phyloP scores from a whole-genome alignment of 92 coral and sea anemone species.

The Pocillopora meandrina region DNA sequence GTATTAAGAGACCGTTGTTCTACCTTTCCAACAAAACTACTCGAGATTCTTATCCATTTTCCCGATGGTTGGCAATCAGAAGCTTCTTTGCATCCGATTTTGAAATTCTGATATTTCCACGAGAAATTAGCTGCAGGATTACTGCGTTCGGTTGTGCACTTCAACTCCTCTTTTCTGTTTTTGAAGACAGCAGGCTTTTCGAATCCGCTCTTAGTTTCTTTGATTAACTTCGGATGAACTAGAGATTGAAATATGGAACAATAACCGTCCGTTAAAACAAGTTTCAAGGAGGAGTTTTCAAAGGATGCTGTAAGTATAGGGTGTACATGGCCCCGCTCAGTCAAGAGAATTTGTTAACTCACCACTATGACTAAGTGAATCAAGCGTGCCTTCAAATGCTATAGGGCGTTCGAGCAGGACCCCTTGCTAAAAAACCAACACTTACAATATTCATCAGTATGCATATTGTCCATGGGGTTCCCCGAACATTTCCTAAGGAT shows the following conservation, averaged over 20 bases:
- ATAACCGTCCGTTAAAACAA: too few relatives aligned
- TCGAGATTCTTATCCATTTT: slow-evolving; percentile 37
- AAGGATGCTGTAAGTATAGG: too few relatives aligned
- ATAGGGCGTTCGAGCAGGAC: too few relatives aligned
- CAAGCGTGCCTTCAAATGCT: too few relatives aligned
- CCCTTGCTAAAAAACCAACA: too few relatives aligned
- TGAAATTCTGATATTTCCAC: slow-evolving; percentile 66
- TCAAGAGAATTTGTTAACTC: too few relatives aligned
- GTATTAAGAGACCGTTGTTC: not conserved
- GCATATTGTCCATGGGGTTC: too few relatives aligned
- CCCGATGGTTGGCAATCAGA: slow-evolving; percentile 20
- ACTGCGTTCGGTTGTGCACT: slow-evolving; percentile 50
- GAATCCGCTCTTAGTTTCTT: not conserved
- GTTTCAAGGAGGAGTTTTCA: too few relatives aligned
- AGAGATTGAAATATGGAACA: not conserved
- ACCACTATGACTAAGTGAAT: too few relatives aligned
- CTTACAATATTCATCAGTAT: too few relatives aligned
- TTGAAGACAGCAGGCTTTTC: not conserved
- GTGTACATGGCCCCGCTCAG: too few relatives aligned
- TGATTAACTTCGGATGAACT: slow-evolving; percentile 48
- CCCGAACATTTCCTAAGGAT: too few relatives aligned
- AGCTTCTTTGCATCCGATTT: not conserved
- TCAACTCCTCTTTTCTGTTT: not conserved
- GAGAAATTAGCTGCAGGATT: slow-evolving; percentile 55
- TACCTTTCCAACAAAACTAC: slow-evolving; percentile 1